Base-by-base conservation (phyloP, 1,140 invertebrate genomes). In the Ptiloglossa arizonensis region DNA sequence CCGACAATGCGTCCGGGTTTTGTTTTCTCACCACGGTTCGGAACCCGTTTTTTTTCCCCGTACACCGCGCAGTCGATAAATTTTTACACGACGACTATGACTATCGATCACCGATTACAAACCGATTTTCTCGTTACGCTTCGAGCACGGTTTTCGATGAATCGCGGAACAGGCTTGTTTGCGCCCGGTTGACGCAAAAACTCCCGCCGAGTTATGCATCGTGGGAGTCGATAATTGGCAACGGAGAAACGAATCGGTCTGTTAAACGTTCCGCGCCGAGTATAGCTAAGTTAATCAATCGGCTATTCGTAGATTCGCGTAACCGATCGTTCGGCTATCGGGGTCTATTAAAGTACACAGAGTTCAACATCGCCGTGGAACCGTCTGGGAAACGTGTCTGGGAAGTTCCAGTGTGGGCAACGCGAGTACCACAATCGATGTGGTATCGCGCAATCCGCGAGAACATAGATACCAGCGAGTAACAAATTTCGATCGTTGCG, bases 201-300 rank as follows among this genome's bases (percentile, higher is more conserved):
- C 32, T 35, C n/a, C 13, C 17, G 11, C 1, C 38, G 38, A 9
- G 63, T 35, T 35, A 46, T 38, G 52, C 73, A 69, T 46, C 38
- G 17, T 17, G 32, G 22, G 22, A 52, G 41, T 60, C 46, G 74
- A 50, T 79, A 79, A 79, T 79, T 79, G 50, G 6, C 32, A 38
- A 15, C 1, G n/a, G 27, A 59, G 41, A 69, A 69, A 59, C 22
- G 38, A 76, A 60, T 69, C 8, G 19, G 15, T 24, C 29, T 6
- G 50, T n/a, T 66, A 66, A 64, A 56, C 35, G 44, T 4, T 67
- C 15, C 19, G 57, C 13, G 4, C 13, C 11, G 29, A n/a, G 29
- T 19, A n/a, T 19, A 6, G 32, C 29, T 56, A 67, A 74, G 38
- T 64, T 66, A 35, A 54, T 44, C 24, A 27, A 56, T 41, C 35